Conservation (phyloP, 1,140 invertebrate species). For the Sminthurides bifidus region DNA sequence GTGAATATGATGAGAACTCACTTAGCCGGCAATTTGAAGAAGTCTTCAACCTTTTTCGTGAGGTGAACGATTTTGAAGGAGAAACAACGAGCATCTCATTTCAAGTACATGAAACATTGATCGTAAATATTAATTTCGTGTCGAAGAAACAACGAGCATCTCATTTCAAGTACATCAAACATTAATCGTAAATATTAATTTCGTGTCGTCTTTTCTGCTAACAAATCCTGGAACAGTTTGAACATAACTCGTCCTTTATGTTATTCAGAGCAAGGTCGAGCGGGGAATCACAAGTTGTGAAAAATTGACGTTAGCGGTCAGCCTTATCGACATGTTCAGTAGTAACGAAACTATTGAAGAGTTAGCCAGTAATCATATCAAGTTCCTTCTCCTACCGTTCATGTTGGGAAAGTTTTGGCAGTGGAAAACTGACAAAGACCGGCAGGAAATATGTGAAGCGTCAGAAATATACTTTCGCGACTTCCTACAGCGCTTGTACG, state of each 20-base stretch:
- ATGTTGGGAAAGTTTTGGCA: conserved; percentile 62
- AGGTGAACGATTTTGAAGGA: not conserved
- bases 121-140: not conserved
- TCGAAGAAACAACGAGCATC: not conserved
- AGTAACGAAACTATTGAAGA: conserved; percentile 78
- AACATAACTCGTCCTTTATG: too few relatives aligned
- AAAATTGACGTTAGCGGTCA: conserved; percentile 62
- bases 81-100: not conserved
- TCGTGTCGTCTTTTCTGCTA: too few relatives aligned
- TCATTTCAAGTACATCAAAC: not conserved
- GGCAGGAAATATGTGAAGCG: conserved; percentile 55
- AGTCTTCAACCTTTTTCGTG: conserved; percentile 1
- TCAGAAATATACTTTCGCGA: conserved; percentile 75
- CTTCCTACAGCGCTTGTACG: conserved; percentile 63
- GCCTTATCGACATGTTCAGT: conserved; percentile 68
- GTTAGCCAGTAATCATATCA: conserved; percentile 67
- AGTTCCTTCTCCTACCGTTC: conserved; percentile 69
- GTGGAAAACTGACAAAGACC: conserved; percentile 50
- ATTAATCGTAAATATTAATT: not conserved
- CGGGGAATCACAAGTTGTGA: conserved; percentile 38
- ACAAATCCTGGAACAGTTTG: too few relatives aligned
- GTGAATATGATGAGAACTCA: not conserved
- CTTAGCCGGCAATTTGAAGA: not conserved
- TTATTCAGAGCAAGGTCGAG: not conserved
- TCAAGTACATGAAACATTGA: not conserved